phyloP scores from a whole-genome alignment of 2,888 invertebrate species.

The Rhyacophila evoluta region DNA sequence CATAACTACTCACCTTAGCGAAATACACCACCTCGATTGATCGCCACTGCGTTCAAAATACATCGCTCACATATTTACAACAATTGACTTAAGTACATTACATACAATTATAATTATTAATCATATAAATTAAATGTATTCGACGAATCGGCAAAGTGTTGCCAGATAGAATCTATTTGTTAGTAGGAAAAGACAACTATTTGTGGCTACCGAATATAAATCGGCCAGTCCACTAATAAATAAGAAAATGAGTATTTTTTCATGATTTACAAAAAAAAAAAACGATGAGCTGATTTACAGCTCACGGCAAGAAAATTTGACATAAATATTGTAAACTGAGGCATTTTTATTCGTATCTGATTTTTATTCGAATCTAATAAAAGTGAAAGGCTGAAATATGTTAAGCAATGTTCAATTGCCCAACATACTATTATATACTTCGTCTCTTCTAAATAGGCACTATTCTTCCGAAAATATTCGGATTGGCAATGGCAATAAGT shows the following conservation, averaged over 20 bases:
- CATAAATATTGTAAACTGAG: background rate
- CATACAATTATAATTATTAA: constrained; percentile 27
- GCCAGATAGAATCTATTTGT: constrained; percentile 22
- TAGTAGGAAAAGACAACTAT: background rate
- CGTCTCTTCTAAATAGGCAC: constrained; percentile 24
- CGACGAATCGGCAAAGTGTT: constrained; percentile 1
- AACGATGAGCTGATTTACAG: background rate
- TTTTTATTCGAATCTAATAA: background rate
- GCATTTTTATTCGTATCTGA: background rate
- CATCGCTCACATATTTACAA: constrained; percentile 50
- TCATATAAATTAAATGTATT: constrained; percentile 34
- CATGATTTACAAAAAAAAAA: constrained; percentile 6
- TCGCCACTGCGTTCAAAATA: constrained; percentile 28
- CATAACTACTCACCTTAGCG: constrained; percentile 47
- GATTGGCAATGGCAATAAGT: constrained; percentile 15
- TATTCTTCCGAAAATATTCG: constrained; percentile 8
- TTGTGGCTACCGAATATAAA: background rate
- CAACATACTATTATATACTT: background rate
- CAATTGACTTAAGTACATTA: constrained; percentile 51
- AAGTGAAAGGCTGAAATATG: constrained; percentile 7
- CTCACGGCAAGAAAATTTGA: constrained; percentile 9
- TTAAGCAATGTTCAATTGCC: background rate
- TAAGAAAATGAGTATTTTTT: constrained; percentile 26
- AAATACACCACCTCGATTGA: background rate
- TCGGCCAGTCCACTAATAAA: too few relatives aligned